phyloP scores from a whole-genome alignment of 1,140 invertebrate genomes.

The Laodelphax striatellus region DNA sequence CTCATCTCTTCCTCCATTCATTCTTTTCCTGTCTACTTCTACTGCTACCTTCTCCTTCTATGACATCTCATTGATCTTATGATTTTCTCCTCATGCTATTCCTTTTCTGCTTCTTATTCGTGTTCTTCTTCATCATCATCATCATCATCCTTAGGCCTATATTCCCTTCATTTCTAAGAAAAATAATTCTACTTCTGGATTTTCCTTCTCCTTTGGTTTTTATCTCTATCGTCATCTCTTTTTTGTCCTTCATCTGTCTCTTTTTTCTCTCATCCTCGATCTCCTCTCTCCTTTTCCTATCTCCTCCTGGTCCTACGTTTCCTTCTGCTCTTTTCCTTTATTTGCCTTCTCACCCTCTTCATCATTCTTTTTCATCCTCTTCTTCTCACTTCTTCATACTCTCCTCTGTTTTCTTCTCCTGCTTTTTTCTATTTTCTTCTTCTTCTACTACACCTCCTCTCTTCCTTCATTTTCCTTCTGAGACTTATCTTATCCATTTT shows the following conservation, averaged over 20 bases:
- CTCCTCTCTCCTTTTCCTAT: too few species aligned
- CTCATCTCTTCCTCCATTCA: not conserved
- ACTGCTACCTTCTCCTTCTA: not conserved
- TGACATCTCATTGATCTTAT: not conserved
- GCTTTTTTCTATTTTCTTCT: not conserved
- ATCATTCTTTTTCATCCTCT: not conserved
- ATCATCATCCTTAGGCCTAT: not conserved
- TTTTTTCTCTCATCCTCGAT: too few species aligned
- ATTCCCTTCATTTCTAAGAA: too few species aligned
- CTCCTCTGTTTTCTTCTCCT: not conserved
- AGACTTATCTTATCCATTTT: too few species aligned
- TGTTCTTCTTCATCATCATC: not conserved
- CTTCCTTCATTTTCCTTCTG: not conserved
- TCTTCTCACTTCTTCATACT: not conserved
- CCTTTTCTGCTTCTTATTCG: not conserved
- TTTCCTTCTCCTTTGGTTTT: too few species aligned
- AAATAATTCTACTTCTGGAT: too few species aligned
- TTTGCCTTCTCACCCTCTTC: not conserved
- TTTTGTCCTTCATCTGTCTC: too few species aligned
- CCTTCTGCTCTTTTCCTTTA: too few species aligned
- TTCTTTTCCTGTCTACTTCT: not conserved
- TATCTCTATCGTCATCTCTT: too few species aligned
- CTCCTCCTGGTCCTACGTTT: too few species aligned
- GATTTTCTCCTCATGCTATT: not conserved
- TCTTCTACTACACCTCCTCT: too few species aligned